Base-by-base conservation (phyloP, 2,888 invertebrate species). In the Ecliptopera silaceata region DNA sequence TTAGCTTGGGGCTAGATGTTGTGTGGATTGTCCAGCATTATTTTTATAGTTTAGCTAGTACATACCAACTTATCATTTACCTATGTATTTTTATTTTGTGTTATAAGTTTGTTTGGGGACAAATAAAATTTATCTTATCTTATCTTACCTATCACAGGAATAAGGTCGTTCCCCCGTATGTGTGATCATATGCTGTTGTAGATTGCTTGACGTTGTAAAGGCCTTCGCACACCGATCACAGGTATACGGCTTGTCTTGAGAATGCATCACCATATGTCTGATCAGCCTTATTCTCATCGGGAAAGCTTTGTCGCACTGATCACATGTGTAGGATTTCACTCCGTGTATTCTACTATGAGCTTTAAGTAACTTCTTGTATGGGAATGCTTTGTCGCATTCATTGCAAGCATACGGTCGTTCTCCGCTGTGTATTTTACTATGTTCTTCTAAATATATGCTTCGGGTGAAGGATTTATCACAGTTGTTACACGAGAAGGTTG, bases 121-220 rank as follows among this genome's bases (percentile, higher is more conserved):
- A n/a, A n/a, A n/a, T n/a, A n/a, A n/a, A n/a, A n/a, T n/a, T n/a
- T n/a, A n/a, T n/a, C n/a, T n/a, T n/a, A n/a, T n/a, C n/a, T n/a
- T n/a, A n/a, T n/a, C n/a, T n/a, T 31, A 31, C 31, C 34, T 22
- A 29, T 42, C 47, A 36, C 54, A 54, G 4, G 54, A 17, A 4
- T 42, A 42, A 5, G 54, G 54, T 13, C 36, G 15, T 18, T 42
- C 54, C 0, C 54, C 54, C 0, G 18, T 42, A 10, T 54, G 54
- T 4, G 54, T 54, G 2, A 47, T 12, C 47, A 47, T 47, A 32
- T 54, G 54, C 13, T 54, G 47, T 10, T 47, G 54, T 11, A 54
- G 39, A n/a, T 48, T 48, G 29, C 47, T 48, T 8, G 6, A 11
- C 0, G 47, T 48, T 0, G 29, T 39, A 17, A 48, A 48, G 1